phyloP scores from a whole-genome alignment of 2,113 vertebrate species.

The Chionodraco myersi region DNA sequence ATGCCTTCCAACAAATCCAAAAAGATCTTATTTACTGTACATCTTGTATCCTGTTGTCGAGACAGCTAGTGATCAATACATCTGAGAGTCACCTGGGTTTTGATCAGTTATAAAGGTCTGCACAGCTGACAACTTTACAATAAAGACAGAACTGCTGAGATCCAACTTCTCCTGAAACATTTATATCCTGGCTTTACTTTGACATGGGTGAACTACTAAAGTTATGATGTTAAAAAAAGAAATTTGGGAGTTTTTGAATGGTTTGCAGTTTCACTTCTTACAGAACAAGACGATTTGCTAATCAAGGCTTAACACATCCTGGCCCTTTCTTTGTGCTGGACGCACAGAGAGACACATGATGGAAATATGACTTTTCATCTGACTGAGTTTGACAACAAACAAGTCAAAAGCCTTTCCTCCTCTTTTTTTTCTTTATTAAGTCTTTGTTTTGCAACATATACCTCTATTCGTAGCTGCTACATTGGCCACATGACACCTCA shows the following conservation, averaged over 20 bases:
- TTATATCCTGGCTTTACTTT: slow-evolving; percentile 23
- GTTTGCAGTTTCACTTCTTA: slow-evolving; percentile 36
- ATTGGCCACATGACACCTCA: slow-evolving; percentile 10
- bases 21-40: slow-evolving; percentile 28
- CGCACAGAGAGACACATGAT: slow-evolving; percentile 10
- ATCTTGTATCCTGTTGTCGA: slow-evolving; percentile 41
- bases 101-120: slow-evolving; percentile 40
- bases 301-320: slow-evolving; percentile 35
- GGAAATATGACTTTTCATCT: slow-evolving; percentile 14
- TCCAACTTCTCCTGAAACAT: slow-evolving; percentile 18
- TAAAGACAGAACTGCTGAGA: slow-evolving; percentile 20
- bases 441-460: slow-evolving; percentile 42
- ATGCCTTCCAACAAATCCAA: slow-evolving; percentile 14
- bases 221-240: slow-evolving; percentile 34
- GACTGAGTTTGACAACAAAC: slow-evolving; percentile 15
- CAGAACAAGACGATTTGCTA: slow-evolving; percentile 24
- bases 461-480: slow-evolving; percentile 56
- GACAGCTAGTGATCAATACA: slow-evolving; percentile 10
- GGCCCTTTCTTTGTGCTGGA: slow-evolving; percentile 34
- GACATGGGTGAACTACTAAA: slow-evolving; percentile 39
- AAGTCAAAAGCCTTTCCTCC: slow-evolving; percentile 4
- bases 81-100: slow-evolving; percentile 29
- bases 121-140: slow-evolving; percentile 38
- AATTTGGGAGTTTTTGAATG: slow-evolving; percentile 2
- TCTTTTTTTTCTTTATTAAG: slow-evolving; percentile 10